These are phyloP conservation scores for Camarhynchus parvulus DNA, from an alignment of 2,113 vertebrate genomes.

Conservation along the genomic window DNA sequence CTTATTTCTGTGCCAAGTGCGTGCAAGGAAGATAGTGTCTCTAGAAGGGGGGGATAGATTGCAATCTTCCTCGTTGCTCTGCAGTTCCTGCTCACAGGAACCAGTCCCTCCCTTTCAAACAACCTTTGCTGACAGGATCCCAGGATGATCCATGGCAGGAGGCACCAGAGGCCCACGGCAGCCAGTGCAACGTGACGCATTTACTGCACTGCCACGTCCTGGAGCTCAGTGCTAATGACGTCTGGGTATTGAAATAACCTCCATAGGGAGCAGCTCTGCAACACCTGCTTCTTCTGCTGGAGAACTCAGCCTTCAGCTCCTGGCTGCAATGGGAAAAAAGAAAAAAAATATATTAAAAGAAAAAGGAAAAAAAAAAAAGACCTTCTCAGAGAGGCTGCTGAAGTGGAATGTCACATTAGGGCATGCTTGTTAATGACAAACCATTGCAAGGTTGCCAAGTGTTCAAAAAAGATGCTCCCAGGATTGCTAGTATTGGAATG, in stretches of 20 bases:
- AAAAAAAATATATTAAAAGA: too few species aligned
- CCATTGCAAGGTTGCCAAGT: slow-evolving; percentile 46
- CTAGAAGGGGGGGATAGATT: neutral
- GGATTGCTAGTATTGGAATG: neutral
- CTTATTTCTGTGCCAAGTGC: neutral
- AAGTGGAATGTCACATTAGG: slow-evolving; percentile 44
- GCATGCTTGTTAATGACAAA: slow-evolving; percentile 43
- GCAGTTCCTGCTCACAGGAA: neutral
- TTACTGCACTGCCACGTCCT: slow-evolving; percentile 67
- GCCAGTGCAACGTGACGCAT: slow-evolving; percentile 48
- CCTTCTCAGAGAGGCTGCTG: slow-evolving; percentile 23
- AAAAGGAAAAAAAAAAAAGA: neutral
- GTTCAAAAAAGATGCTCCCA: slow-evolving; percentile 13
- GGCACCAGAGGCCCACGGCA: slow-evolving; percentile 41
- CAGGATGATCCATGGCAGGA: slow-evolving; percentile 55
- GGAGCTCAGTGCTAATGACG: slow-evolving; percentile 67
- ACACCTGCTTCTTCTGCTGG: slow-evolving; percentile 70
- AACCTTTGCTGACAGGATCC: slow-evolving; percentile 72
- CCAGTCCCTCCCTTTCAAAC: slow-evolving; percentile 66
- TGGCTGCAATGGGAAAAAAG: neutral
- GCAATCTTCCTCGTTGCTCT: neutral
- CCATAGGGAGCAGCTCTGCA: slow-evolving; percentile 58
- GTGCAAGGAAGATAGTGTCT: rapidly evolving
- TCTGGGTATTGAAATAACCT: slow-evolving; percentile 69
- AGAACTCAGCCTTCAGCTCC: slow-evolving; percentile 6